phyloP scores from a whole-genome alignment of 2,113 vertebrate species.

The Budorcas taxicolor region DNA sequence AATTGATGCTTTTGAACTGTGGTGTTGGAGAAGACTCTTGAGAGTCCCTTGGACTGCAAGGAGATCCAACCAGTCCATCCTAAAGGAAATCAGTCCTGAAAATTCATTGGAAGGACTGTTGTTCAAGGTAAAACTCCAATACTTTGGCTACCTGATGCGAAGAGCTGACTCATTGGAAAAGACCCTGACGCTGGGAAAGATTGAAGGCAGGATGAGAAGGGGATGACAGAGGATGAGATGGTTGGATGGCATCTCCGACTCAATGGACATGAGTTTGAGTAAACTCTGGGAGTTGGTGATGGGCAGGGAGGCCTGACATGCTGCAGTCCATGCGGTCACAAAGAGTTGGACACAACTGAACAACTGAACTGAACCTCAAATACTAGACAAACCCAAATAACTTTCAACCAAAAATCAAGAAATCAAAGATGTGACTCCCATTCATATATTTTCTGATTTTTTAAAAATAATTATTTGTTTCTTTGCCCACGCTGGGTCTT shows the following conservation, averaged over 20 bases:
- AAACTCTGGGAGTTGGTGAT: neutral
- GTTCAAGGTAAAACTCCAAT: neutral
- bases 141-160: rapidly evolving
- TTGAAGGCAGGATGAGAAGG: neutral
- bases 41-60: neutral
- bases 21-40: neutral
- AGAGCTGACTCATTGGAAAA: neutral
- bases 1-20: neutral
- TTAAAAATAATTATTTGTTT: neutral
- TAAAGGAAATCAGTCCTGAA: neutral
- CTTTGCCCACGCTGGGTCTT: neutral
- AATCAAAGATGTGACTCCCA: neutral
- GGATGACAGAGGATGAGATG: neutral
- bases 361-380: neutral
- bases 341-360: neutral
- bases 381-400: neutral
- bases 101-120: neutral
- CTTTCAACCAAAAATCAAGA: neutral
- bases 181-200: neutral
- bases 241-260: neutral
- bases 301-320: neutral
- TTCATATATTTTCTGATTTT: neutral
- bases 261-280: neutral
- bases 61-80: neutral
- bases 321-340: rapidly evolving